Evolutionary conservation across 2,113 vertebrate species (phyloP).

Genomic region (Rana temporaria): DNA sequence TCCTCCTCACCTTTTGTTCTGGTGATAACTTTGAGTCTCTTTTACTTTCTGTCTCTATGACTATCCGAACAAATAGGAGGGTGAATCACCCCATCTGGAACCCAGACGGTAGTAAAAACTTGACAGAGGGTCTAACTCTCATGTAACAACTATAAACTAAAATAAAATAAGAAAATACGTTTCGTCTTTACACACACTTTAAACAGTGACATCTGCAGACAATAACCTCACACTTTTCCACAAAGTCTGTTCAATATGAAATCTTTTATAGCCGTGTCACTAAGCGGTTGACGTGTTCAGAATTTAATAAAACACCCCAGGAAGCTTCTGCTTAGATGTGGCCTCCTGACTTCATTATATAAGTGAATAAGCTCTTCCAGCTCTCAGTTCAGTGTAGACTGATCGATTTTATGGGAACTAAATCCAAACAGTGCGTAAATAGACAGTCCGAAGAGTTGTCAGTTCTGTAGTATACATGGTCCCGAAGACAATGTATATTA

Average conservation of each 20-base stretch:
- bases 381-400: not conserved
- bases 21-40: too few species aligned
- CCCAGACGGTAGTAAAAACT: too few species aligned
- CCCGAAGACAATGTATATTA: too few species aligned
- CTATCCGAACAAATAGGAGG: too few species aligned
- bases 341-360: constrained; percentile 19
- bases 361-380: constrained; percentile 18
- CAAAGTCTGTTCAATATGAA: constrained; percentile 16
- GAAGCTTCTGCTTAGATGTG: constrained; percentile 19
- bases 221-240: constrained; percentile 21
- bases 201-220: constrained; percentile 1
- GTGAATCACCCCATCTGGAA: too few species aligned
- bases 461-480: not conserved
- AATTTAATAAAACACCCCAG: constrained; percentile 37
- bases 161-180: too few species aligned
- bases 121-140: too few species aligned
- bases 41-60: too few species aligned
- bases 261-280: constrained; percentile 17
- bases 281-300: constrained; percentile 28
- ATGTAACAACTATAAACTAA: too few species aligned
- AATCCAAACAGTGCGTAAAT: not conserved
- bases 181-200: too few species aligned
- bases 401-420: constrained; percentile 1
- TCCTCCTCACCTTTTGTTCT: too few species aligned
- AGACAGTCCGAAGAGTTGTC: not conserved